Conservation (phyloP, 1,140 invertebrate genomes). For the Cephus cinctus region DNA sequence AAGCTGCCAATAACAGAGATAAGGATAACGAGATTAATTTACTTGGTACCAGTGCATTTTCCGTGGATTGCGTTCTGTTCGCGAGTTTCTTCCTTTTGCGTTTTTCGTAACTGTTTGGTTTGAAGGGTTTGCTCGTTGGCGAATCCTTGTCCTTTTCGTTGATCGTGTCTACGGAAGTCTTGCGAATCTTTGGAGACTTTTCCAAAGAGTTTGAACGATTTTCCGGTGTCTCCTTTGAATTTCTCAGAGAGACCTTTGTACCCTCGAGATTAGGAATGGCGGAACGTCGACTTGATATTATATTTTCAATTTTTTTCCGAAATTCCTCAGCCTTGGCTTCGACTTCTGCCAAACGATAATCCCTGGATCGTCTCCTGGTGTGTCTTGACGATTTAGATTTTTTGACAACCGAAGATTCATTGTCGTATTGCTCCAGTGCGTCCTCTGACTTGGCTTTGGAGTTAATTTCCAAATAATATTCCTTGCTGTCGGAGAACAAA, state of each 20-base stretch:
- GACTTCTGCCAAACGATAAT: slow-evolving; percentile 22
- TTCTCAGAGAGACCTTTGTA: background rate
- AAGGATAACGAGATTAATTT: slow-evolving; percentile 53
- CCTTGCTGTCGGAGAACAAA: slow-evolving; percentile 16
- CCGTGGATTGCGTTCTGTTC: slow-evolving; percentile 18
- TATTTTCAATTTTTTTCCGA: slow-evolving; percentile 27
- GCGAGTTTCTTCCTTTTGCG: slow-evolving; percentile 30
- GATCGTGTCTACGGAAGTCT: slow-evolving; percentile 1
- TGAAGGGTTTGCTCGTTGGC: slow-evolving; percentile 2
- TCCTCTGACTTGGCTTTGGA: slow-evolving; percentile 32
- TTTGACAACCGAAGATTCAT: slow-evolving; percentile 2
- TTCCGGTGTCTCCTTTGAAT: slow-evolving; percentile 1
- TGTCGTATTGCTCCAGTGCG: slow-evolving; percentile 17
- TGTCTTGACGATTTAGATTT: background rate
- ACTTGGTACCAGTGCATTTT: slow-evolving; percentile 42
- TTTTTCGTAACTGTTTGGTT: slow-evolving; percentile 19
- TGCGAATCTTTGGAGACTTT: slow-evolving; percentile 7
- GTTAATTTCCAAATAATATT: slow-evolving; percentile 11
- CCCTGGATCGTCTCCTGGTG: slow-evolving; percentile 13
- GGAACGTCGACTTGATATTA: slow-evolving; percentile 21
- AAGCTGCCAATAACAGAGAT: slow-evolving; percentile 50
- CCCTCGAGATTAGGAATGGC: slow-evolving; percentile 8
- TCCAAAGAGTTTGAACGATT: background rate
- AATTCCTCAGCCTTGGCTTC: slow-evolving; percentile 36
- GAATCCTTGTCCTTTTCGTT: background rate